phyloP scores from a whole-genome alignment of 2,113 vertebrate genomes.

The Chloropsis cyanopogon region DNA sequence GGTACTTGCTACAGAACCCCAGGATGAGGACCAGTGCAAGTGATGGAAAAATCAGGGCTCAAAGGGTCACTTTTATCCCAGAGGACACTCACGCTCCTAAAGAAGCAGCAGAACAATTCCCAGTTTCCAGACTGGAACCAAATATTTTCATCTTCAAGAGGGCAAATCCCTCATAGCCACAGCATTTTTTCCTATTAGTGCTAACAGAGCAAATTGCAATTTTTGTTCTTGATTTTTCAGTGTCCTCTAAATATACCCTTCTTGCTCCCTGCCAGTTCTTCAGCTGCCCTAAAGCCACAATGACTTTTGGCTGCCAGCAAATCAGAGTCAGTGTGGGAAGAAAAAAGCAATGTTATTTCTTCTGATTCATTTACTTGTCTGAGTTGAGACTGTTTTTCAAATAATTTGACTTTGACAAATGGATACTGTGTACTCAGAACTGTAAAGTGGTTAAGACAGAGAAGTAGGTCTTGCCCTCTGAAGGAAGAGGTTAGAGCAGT shows the following conservation, averaged over 20 bases:
- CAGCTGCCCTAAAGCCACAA: background rate
- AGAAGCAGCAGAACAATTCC: background rate
- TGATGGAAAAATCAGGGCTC: background rate
- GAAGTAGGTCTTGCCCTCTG: background rate
- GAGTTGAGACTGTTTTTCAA: background rate
- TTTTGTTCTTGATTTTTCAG: background rate
- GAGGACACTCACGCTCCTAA: background rate
- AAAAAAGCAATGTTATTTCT: background rate
- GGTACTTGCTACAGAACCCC: background rate
- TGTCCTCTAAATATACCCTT: background rate
- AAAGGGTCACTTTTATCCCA: background rate
- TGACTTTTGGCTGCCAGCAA: background rate
- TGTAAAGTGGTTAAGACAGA: background rate
- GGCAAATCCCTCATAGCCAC: background rate
- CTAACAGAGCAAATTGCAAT: background rate
- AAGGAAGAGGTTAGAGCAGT: background rate
- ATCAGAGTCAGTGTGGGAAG: background rate
- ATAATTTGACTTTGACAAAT: conserved; percentile 9
- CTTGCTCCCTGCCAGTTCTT: background rate
- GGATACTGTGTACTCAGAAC: background rate
- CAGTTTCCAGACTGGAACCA: background rate
- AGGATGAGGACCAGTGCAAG: background rate
- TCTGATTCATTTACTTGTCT: background rate
- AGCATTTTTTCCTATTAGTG: background rate
- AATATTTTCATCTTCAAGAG: background rate